Conservation (phyloP, 1,140 invertebrate species). For the Xylocopa sonorina region DNA sequence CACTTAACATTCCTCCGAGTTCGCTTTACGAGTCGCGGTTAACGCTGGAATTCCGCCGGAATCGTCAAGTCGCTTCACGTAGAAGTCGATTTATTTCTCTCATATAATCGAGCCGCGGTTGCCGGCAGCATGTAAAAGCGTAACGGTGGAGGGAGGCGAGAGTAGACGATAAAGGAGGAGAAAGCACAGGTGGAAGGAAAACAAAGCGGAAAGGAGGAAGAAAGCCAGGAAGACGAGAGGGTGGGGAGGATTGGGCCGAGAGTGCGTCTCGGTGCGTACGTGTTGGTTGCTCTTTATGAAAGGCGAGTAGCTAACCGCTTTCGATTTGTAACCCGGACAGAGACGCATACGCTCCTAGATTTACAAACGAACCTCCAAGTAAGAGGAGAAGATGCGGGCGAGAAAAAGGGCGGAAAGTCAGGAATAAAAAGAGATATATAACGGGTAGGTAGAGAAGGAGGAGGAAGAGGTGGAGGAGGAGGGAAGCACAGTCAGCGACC, state of each 20-base stretch:
- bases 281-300: slow-evolving; percentile 72
- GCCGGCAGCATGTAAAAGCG: slow-evolving; percentile 60
- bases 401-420: slow-evolving; percentile 34
- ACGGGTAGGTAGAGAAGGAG: too few relatives aligned
- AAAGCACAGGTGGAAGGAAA: slow-evolving; percentile 26
- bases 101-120: slow-evolving; percentile 68
- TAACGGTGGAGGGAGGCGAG: neutral
- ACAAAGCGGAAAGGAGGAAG: slow-evolving; percentile 45
- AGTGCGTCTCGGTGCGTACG: slow-evolving; percentile 58
- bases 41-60: slow-evolving; percentile 51
- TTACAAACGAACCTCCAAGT: slow-evolving; percentile 55
- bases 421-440: slow-evolving; percentile 23
- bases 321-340: slow-evolving; percentile 77
- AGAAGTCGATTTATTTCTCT: slow-evolving; percentile 73
- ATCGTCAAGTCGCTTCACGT: slow-evolving; percentile 71
- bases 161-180: slow-evolving; percentile 3
- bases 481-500: slow-evolving; percentile 14
- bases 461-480: too few relatives aligned
- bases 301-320: slow-evolving; percentile 75
- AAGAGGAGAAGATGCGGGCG: slow-evolving; percentile 3
- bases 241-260: slow-evolving; percentile 53
- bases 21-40: slow-evolving; percentile 53
- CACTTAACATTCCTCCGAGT: slow-evolving; percentile 57
- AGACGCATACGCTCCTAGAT: slow-evolving; percentile 74
- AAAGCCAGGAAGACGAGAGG: slow-evolving; percentile 47